Evolutionary conservation across 2,888 invertebrate species (phyloP), one percentile per base, ranked within the genome.

Genomic region (Megamerina dolium): DNA sequence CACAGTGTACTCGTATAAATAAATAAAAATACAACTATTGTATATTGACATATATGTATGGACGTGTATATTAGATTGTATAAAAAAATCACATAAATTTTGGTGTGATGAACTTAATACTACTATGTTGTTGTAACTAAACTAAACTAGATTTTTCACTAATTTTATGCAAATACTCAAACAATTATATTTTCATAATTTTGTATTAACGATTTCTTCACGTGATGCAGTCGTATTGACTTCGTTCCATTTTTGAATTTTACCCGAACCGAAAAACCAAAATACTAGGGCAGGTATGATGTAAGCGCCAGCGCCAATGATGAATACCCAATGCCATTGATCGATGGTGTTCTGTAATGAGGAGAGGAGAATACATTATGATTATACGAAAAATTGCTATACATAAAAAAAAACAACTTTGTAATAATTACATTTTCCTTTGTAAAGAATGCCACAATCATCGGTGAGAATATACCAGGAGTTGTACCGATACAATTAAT

Each of bases 241-340:
- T 42, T 67, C 65, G 62, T 86, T 86, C 85, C 86, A 87, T 3
- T 77, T 68, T 60, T 87, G 87, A 13, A 81, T 80, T 41, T 81
- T 78, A 0, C 79, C 83, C 0, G 82, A 81, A 5, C 87, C 87
- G 49, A 86, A 81, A 2, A 83, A 43, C 59, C 80, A 79, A 66
- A 83, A 87, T 45, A 85, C 70, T 3, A 83, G 36, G 0, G 85
- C 85, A 0, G 83, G 78, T 2, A 80, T 75, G 13, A 81, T 79
- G 59, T 87, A 87, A 1, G 82, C 75, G 0, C 75, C 74, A 1
- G 84, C 82, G 1, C 86, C 86, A 21, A 85, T 82, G 56, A 81
- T 75, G 61, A 87, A 87, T 38, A 86, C 79, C 20, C 77, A 75
- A 37, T 83, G 78, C 87, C 87, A 87, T 64, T 86, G 80, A 17